Evolutionary conservation across 2,113 vertebrate genomes (phyloP), one percentile per base, ranked within the genome.

Genomic region (Bos javanicus): DNA sequence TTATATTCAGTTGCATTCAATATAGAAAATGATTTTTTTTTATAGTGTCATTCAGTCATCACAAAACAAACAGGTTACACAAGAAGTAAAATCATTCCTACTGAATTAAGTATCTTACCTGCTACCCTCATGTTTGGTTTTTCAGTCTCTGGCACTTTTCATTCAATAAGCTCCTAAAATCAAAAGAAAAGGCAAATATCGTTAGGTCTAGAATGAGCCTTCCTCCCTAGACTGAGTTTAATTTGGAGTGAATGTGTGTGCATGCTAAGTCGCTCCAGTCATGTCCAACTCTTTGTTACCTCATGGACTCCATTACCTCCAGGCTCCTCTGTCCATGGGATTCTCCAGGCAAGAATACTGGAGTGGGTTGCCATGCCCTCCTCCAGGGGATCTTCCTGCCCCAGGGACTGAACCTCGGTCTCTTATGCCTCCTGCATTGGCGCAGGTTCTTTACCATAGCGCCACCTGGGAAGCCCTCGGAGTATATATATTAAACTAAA

Each of bases 51-150:
- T 82, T 90, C 52, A 83, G 23, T 83, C 74, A 67, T 81, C 56
- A 81, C 3, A 88, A 67, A 92, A 59, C 56, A 87, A 97, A 88
- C 16, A 91, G 11, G 33, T 95, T 92, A 46, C 30, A 94, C 5
- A 89, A 82, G 46, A 96, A 82, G 39, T 39, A 90, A 56, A 87
- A 62, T 25, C 48, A 71, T 8, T 95, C 62, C 54, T 50, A 95
- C 33, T 71, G 64, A 71, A 92, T 52, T 59, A 23, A 95, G 12
- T 0, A 0, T 48, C 98, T 98, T 98, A 99, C 99, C 98, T 98
- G 99, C 98, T 98, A 99, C 98, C 98, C 99, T 99, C 99, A 99
- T 99, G 97, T 98, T 99, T 98, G 96, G 36, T 87, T 98, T 94
- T 96, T 98, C 98, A 97, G 87, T 80, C 94, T 98, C 95, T 59